Evolutionary conservation across 2,888 invertebrate genomes (phyloP).

Genomic region (Thecophora atra): DNA sequence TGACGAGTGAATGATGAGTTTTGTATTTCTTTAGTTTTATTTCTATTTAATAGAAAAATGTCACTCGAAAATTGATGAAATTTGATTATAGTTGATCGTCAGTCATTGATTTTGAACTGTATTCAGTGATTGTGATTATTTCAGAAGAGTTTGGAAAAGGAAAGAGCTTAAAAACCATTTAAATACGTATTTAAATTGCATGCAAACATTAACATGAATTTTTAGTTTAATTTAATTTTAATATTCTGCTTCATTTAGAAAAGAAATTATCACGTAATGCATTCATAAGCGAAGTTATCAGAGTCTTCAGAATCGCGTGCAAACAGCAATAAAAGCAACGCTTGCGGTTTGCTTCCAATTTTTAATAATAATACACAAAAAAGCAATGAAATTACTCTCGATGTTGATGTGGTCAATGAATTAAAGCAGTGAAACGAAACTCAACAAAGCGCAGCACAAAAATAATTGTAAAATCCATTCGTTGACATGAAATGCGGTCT

Average conservation of each 20-base stretch:
- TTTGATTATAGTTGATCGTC: no score
- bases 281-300: background rate
- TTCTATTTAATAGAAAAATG: no score
- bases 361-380: background rate
- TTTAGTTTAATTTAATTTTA: background rate
- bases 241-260: background rate
- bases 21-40: background rate
- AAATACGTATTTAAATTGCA: background rate
- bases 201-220: background rate
- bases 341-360: background rate
- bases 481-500: slow-evolving; percentile 18
- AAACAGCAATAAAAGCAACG: no score
- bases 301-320: background rate
- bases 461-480: background rate
- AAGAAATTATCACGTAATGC: background rate
- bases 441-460: no score
- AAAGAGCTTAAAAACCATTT: background rate
- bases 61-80: no score
- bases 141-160: no score
- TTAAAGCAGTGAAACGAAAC: no score
- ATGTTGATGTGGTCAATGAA: no score
- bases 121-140: no score
- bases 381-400: background rate
- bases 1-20: background rate
- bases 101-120: no score